phyloP scores from a whole-genome alignment of 2,113 vertebrate genomes.

The Microcebus tavaratra region DNA sequence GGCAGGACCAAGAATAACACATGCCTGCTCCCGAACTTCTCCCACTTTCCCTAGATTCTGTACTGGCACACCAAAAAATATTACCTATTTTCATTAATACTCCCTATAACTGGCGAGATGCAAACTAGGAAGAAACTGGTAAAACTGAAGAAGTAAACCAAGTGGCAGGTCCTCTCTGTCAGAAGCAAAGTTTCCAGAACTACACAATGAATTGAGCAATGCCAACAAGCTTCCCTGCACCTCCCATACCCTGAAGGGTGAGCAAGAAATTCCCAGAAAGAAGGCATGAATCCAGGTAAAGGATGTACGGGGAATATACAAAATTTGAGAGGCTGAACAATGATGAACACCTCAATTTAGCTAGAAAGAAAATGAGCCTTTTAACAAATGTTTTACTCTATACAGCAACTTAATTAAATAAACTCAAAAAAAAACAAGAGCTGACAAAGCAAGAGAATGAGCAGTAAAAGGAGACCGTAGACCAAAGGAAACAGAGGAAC shows the following conservation, averaged over 20 bases:
- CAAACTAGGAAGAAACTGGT: not conserved
- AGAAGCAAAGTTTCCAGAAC: not conserved
- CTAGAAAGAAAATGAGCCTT: not conserved
- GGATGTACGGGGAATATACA: not conserved
- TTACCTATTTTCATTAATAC: not conserved
- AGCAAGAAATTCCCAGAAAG: not conserved
- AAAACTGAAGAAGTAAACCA: not conserved
- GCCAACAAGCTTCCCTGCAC: not conserved
- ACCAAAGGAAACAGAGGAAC: not conserved
- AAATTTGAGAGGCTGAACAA: not conserved
- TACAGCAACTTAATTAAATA: not conserved
- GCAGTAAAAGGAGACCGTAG: not conserved
- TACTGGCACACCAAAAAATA: too few relatives aligned
- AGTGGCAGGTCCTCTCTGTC: not conserved
- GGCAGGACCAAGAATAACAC: not conserved
- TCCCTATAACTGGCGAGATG: not conserved
- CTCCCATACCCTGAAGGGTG: not conserved
- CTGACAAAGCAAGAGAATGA: not conserved
- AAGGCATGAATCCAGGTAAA: not conserved
- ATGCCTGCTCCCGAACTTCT: not conserved
- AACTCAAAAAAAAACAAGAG: not conserved
- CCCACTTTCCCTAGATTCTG: not conserved
- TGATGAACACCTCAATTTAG: not conserved
- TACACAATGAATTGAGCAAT: not conserved
- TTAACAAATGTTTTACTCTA: not conserved